A percentile compares a stretch with the other conserved stretches of the same genome.
Conservation (phyloP, 2,888 invertebrate species). For the Latheticus oryzae region DNA sequence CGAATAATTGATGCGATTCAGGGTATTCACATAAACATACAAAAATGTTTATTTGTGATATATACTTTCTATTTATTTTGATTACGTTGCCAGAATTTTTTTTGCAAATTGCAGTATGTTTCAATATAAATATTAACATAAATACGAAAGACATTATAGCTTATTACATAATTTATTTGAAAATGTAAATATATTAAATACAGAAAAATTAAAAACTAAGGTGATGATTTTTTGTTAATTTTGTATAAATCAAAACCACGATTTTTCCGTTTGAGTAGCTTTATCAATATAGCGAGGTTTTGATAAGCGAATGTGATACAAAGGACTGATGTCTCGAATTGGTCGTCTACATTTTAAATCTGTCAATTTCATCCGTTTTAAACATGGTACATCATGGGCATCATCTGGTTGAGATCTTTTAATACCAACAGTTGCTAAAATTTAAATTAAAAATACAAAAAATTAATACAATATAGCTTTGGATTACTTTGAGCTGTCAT, state of each 20-base stretch:
- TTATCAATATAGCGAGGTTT: slow-evolving; percentile 50
- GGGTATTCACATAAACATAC: slow-evolving; percentile 45
- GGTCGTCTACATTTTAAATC: slow-evolving; percentile 58
- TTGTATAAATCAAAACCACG: slow-evolving; percentile 32
- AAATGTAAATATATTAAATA: slow-evolving; percentile 48
- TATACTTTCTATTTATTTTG: slow-evolving; percentile 37
- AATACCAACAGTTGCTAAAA: slow-evolving; percentile 8
- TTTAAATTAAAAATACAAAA: background rate
- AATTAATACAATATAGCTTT: background rate
- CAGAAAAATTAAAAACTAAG: slow-evolving; percentile 42
- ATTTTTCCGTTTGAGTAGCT: slow-evolving; percentile 54
- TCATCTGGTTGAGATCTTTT: slow-evolving; percentile 33
- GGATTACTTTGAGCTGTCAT: slow-evolving; percentile 17
- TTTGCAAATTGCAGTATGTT: slow-evolving; percentile 43
- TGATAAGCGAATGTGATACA: slow-evolving; percentile 24
- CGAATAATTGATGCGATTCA: slow-evolving; percentile 44
- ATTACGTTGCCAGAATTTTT: slow-evolving; percentile 31
- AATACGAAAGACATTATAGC: slow-evolving; percentile 45
- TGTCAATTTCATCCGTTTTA: slow-evolving; percentile 55
- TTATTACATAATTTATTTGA: slow-evolving; percentile 48
- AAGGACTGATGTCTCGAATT: slow-evolving; percentile 49
- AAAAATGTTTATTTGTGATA: slow-evolving; percentile 44
- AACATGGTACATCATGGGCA: slow-evolving; percentile 44
- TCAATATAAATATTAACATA: slow-evolving; percentile 43
- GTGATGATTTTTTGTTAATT: slow-evolving; percentile 17